These are phyloP conservation scores for Marasmarcha lunaedactyla DNA, from an alignment of 2,888 invertebrate genomes.

Conservation along the genomic window DNA sequence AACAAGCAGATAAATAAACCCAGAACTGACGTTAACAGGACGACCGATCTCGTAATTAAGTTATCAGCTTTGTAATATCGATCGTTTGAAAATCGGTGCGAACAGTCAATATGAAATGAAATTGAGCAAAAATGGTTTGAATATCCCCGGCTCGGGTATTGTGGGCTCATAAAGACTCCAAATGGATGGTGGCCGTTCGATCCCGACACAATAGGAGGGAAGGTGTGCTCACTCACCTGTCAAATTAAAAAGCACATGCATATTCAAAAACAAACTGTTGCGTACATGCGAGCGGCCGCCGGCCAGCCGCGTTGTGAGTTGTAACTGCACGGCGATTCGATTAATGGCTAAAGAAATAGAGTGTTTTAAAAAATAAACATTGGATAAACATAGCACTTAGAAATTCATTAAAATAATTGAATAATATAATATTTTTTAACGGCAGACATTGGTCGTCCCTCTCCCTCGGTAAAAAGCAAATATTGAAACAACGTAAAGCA, in stretches of 20 bases:
- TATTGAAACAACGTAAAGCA: no score
- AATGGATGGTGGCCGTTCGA: constrained; percentile 62
- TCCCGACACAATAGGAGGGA: constrained; percentile 54
- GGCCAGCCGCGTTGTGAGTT: no score
- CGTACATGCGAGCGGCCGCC: constrained; percentile 3
- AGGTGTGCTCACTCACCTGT: constrained; percentile 65
- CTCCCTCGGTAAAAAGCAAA: no score
- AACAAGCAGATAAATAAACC: constrained; percentile 6
- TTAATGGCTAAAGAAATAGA: no score
- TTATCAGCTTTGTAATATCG: constrained; percentile 24
- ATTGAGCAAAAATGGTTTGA: constrained; percentile 53
- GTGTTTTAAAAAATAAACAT: no score
- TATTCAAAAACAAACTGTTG: constrained; percentile 43
- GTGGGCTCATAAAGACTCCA: constrained; percentile 47
- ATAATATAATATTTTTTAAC: no score
- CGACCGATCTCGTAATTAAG: constrained; percentile 32
- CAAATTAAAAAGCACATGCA: constrained; percentile 63
- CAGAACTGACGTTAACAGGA: constrained; percentile 14
- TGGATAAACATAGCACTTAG: no score
- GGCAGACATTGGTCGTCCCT: no score
- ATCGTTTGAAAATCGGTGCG: constrained; percentile 25
- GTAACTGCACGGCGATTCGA: no score
- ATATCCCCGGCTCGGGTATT: constrained; percentile 56
- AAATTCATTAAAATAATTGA: no score
- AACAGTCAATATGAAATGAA: constrained; percentile 33